Percentiles rank a stretch among this genome's conserved stretches.
Conservation (phyloP, 2,797 vertebrate species). For the Diplodus sargus region DNA sequence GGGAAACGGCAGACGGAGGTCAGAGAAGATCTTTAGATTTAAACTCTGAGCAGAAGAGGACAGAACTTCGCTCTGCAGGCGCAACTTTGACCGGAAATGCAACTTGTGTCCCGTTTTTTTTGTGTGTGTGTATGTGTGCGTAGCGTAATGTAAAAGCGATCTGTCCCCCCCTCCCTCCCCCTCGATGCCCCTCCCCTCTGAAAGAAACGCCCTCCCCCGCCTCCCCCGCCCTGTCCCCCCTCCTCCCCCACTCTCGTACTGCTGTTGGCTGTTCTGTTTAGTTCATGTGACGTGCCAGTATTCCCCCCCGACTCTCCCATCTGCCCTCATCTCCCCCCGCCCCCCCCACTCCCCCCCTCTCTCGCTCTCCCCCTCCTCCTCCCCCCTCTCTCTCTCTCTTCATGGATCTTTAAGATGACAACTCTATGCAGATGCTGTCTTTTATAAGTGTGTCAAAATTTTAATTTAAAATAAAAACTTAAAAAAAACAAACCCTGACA, state of each 20-base stretch:
- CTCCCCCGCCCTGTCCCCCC: slow-evolving; percentile 40
- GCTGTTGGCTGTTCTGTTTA: slow-evolving; percentile 85
- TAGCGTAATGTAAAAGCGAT: slow-evolving; percentile 88
- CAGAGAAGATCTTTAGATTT: neutral
- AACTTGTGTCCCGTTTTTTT: slow-evolving; percentile 89
- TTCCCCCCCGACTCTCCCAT: slow-evolving; percentile 51
- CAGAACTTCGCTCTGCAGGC: slow-evolving; percentile 42
- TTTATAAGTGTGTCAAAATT: slow-evolving; percentile 91
- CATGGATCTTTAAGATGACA: slow-evolving; percentile 91
- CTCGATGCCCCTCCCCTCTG: slow-evolving; percentile 4
- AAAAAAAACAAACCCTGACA: slow-evolving; percentile 85
- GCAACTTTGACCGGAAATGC: slow-evolving; percentile 88
- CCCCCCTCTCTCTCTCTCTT: slow-evolving; percentile 65
- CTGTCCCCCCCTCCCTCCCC: slow-evolving; percentile 70
- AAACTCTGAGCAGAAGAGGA: slow-evolving; percentile 37
- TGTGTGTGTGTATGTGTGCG: slow-evolving; percentile 88
- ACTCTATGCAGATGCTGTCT: slow-evolving; percentile 93
- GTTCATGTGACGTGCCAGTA: slow-evolving; percentile 83
- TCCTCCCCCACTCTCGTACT: slow-evolving; percentile 74
- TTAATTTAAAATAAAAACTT: slow-evolving; percentile 87
- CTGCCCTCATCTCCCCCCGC: slow-evolving; percentile 15
- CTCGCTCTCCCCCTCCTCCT: slow-evolving; percentile 34
- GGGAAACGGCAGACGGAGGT: slow-evolving; percentile 2
- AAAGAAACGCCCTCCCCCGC: slow-evolving; percentile 37
- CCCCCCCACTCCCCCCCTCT: slow-evolving; percentile 27